Base-by-base conservation (phyloP, 2,888 invertebrate genomes). In the Pachycephus smyrnensis region DNA sequence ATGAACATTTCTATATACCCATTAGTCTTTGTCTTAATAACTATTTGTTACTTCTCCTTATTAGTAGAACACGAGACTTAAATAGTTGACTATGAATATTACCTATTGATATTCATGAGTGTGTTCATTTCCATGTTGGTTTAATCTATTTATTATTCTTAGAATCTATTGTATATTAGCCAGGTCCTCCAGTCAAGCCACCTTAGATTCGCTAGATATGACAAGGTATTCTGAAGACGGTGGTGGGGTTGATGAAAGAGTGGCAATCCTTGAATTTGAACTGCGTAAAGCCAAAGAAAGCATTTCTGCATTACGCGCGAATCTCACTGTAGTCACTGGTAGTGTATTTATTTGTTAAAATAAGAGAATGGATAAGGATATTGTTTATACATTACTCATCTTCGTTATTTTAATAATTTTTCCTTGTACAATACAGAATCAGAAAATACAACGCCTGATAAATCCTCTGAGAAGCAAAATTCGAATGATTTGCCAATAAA, bases 251-350 rank as follows among this genome's bases (percentile, higher is more conserved):
- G 97, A 97, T 92, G 96, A 96, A 88, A 92, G 94, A 88, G 95
- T 97, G 2, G 97, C 97, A 73, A 96, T 97, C 15, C 92, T 98
- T 33, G 97, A 97, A 91, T 97, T 97, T 93, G 97, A 97, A 89
- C 91, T 97, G 31, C 92, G 97, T 76, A 97, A 97, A 91, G 97
- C 97, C 0, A 95, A 95, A 85, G 97, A 97, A 91, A 97, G 96
- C 12, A 97, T 97, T 73, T 95, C 95, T 89, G 94, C 96, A 30
- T 92, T 97, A 74, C 93, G 97, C 88, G 96, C 96, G 32, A 96
- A 97, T 91, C 93, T 97, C 35, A 97, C 97, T 76, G 95, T 95
- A 86, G 95, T 95, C 87, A 95, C 95, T 88, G 95, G 95, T 94
- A 90, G 77, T 75, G 76, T 69, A 71, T 30, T 31, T 33, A 33